Evolutionary conservation across 2,888 invertebrate species (phyloP).

Genomic region (Merodon equestris): DNA sequence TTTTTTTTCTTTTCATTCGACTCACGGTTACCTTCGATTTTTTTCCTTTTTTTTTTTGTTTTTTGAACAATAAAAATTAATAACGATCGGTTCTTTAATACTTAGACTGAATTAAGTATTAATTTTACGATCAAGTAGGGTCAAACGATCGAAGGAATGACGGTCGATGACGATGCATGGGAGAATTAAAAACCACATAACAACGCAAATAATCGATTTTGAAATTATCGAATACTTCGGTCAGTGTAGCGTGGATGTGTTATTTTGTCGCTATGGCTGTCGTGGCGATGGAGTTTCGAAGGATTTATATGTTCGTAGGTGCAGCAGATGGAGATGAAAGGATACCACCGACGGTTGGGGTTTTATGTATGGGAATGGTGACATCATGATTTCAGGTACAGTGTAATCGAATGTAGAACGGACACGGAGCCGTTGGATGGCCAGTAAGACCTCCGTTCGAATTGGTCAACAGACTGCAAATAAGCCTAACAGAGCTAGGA

Average conservation of each 20-base stretch:
- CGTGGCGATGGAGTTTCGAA: constrained; percentile 12
- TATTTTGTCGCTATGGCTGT: constrained; percentile 24
- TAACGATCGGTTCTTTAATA: constrained; percentile 66
- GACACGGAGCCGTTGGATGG: too few relatives aligned
- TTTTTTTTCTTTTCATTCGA: constrained; percentile 10
- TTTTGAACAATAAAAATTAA: constrained; percentile 65
- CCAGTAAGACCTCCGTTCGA: too few relatives aligned
- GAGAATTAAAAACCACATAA: constrained; percentile 51
- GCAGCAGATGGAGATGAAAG: constrained; percentile 38
- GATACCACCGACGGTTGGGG: constrained; percentile 11
- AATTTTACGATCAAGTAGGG: constrained; percentile 57
- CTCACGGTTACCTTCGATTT: too few relatives aligned
- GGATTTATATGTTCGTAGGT: background rate
- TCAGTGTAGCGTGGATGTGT: background rate
- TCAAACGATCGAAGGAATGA: constrained; percentile 53
- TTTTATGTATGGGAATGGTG: too few relatives aligned
- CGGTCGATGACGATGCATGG: constrained; percentile 5
- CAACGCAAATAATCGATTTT: constrained; percentile 60
- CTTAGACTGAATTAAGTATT: constrained; percentile 54
- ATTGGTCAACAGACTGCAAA: too few relatives aligned
- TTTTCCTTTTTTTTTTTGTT: too few relatives aligned
- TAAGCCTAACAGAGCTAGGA: too few relatives aligned
- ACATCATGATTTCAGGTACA: too few relatives aligned
- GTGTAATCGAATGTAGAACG: too few relatives aligned
- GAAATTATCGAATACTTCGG: constrained; percentile 11